Conservation (phyloP, 2,113 vertebrate species). For the Corythaixoides concolor region DNA sequence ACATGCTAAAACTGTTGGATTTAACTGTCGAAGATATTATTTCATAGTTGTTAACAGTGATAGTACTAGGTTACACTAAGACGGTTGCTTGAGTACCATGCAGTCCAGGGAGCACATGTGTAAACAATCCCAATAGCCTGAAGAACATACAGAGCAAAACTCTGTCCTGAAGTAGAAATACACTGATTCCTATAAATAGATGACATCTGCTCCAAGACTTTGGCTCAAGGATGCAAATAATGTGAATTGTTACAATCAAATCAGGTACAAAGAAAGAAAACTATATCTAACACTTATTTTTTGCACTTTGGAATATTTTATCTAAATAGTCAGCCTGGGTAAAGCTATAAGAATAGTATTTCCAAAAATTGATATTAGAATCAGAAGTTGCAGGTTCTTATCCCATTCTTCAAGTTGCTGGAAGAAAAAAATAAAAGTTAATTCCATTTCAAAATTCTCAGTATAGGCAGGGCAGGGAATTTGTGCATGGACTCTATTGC, state of each 20-base stretch:
- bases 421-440: background rate
- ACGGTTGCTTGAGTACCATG: background rate
- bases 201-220: background rate
- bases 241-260: background rate
- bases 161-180: background rate
- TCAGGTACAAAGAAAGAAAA: background rate
- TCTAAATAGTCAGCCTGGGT: background rate
- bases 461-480: background rate
- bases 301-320: background rate
- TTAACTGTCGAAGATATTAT: background rate
- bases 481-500: background rate
- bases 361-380: background rate
- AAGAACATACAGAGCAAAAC: background rate
- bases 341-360: background rate
- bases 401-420: background rate
- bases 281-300: background rate
- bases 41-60: background rate
- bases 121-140: background rate
- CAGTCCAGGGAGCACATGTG: background rate
- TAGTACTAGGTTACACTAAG: background rate
- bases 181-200: background rate
- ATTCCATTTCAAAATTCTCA: background rate
- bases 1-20: background rate
- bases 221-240: background rate
- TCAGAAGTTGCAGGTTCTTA: background rate